Evolutionary conservation across 2,797 vertebrate species (phyloP), one percentile per base, ranked within the genome.

Genomic region (Botia almorhae): DNA sequence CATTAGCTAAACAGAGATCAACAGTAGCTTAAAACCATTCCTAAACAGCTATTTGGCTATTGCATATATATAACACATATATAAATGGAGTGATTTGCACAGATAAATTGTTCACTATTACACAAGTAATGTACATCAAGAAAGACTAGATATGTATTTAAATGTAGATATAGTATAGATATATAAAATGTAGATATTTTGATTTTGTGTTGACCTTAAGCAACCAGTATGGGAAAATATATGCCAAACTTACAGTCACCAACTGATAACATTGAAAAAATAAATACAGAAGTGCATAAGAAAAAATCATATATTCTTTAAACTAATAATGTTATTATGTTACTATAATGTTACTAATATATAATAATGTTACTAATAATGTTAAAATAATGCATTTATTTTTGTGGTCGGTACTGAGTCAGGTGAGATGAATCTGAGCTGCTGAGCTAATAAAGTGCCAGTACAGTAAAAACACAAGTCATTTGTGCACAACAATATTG

Each of bases 201-300:
- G 6, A 50, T 61, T 56, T 61, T 56, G 61, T 61, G 23, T 63
- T 61, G 72, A 12, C 64, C 21, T 53, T 75, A 53, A 48, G 3
- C 19, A 48, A n/a, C 53, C 33, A 70, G 55, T 48, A 13, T 56
- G 29, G 19, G 39, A n/a, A 48, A 60, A 74, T 63, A 50, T 46
- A 60, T 43, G 58, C 55, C 58, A 74, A 58, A 73, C 70, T 61
- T 61, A 74, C 56, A 61, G 23, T 50, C n/a, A 74, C 72, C 48
- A 74, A 74, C 39, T 48, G 72, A 74, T 33, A 33, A 33, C 33
- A 3, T 33, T 33, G 33, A 48, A 55, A 61, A 78, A 72, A 60
- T 26, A 77, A 64, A 77, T 51, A 51, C 2, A 23, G 14, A 55
- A 55, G 68, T 26, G 69, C 63, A 68, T 68, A 26, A 13, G 61